These are phyloP conservation scores for Eristalinus aeneus DNA, from an alignment of 2,888 invertebrate species.

Conservation along the genomic window DNA sequence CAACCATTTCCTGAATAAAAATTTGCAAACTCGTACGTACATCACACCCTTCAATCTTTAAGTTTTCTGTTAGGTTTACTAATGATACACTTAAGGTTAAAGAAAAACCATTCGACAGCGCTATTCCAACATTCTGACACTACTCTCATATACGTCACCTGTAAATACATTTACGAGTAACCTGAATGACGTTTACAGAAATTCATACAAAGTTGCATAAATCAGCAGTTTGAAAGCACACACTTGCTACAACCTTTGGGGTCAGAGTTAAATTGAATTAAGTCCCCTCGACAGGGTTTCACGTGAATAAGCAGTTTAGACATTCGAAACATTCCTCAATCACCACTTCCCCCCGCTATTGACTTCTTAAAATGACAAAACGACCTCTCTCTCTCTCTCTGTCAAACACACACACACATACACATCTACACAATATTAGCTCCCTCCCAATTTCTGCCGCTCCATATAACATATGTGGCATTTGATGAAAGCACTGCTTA, in stretches of 20 bases:
- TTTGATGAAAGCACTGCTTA: background rate
- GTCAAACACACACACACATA: no score
- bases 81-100: background rate
- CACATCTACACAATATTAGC: no score
- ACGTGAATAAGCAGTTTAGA: conserved; percentile 5
- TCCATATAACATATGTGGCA: background rate
- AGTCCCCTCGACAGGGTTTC: conserved; percentile 2
- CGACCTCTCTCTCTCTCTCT: background rate
- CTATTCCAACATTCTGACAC: background rate
- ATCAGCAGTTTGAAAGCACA: conserved; percentile 3
- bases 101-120: background rate
- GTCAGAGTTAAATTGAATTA: conserved; percentile 18
- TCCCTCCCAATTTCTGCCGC: background rate
- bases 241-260: conserved; percentile 15
- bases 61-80: no score
- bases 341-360: background rate
- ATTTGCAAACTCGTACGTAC: no score
- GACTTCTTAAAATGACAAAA: background rate
- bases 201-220: conserved; percentile 2
- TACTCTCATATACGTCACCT: background rate
- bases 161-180: background rate
- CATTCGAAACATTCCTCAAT: background rate
- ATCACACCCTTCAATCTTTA: no score
- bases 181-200: background rate
- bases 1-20: no score